These are phyloP conservation scores for Mechanitis messenoides DNA, from an alignment of 2,888 invertebrate genomes.

Conservation along the genomic window DNA sequence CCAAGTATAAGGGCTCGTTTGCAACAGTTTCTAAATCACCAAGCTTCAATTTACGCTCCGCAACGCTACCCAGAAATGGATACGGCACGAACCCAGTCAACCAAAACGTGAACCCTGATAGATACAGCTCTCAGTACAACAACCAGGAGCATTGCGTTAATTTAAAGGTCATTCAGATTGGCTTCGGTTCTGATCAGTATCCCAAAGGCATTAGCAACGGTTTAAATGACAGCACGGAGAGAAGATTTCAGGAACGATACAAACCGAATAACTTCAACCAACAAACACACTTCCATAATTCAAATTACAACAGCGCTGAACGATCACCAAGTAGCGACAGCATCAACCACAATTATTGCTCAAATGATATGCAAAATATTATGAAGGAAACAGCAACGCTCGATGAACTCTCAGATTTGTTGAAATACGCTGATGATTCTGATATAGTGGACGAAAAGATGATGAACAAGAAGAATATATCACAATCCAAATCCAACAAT, in stretches of 20 bases:
- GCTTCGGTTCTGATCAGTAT: conserved; percentile 76
- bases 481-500: conserved; percentile 58
- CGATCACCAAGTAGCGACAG: conserved; percentile 67
- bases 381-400: conserved; percentile 78
- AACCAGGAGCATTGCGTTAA: conserved; percentile 74
- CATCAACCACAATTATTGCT: conserved; percentile 66
- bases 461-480: conserved; percentile 69
- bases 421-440: conserved; percentile 86
- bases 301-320: conserved; percentile 59
- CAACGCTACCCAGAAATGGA: conserved; percentile 84
- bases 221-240: conserved; percentile 63
- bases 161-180: conserved; percentile 78
- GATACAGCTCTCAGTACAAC: conserved; percentile 73
- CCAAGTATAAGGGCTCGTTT: conserved; percentile 62
- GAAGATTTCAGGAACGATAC: conserved; percentile 72
- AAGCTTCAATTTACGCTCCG: conserved; percentile 76
- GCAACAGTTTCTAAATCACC: conserved; percentile 65
- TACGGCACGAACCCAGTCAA: conserved; percentile 63
- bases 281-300: conserved; percentile 61
- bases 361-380: conserved; percentile 65
- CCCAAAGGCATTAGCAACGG: conserved; percentile 74
- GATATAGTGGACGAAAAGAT: conserved; percentile 73
- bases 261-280: conserved; percentile 65
- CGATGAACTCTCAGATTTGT: conserved; percentile 83
- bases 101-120: conserved; percentile 66